Base-by-base conservation (phyloP, 2,113 vertebrate genomes). In the Tetraodon nigroviridis region DNA sequence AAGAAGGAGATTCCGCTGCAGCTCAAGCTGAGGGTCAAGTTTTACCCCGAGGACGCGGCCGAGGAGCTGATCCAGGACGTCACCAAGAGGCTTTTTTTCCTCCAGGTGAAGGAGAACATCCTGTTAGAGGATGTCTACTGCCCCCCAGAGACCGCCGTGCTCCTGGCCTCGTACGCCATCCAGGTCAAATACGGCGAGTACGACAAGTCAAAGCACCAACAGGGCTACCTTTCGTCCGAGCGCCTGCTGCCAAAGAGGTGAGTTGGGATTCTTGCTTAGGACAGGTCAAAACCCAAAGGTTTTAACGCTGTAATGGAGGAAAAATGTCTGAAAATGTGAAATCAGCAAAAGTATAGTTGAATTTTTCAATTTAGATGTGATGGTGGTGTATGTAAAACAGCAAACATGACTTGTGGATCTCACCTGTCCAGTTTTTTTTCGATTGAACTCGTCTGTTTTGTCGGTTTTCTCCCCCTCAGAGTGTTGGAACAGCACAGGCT, bases 21-120 rank as follows among this genome's bases (percentile, higher is more conserved):
- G 83, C 96, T 99, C 88, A 97, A 90, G 82, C 94, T 99, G 76
- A 90, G 90, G 48, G 92, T 87, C 77, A 98, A 93, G 87, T 96
- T 94, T 79, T 98, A 92, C 79, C 96, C 97, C 0, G 97, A 99
- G 62, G 97, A 98, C 0, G 95, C 95, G 67, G 12, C 88, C 0
- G 94, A 95, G 51, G 97, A 99, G 82, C 91, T 99, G 72, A 95
- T 98, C 87, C 97, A 99, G 88, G 95, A 98, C 63, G 91, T 96
- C 81, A 99, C 96, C 0, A 93, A 93, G 80, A 94, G 91, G 87
- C 92, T 98, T 1, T 98, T 98, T 90, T 99, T 96, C 88, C 89
- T 98, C n/a, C 96, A 91, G 77, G 95, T 98, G 75, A 99, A 96
- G 82, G 95, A 98, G 3, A 89, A 81, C 19, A 89, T 99, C 12